Evolutionary conservation across 1,140 invertebrate species (phyloP).

Genomic region (Bombus polaris): DNA sequence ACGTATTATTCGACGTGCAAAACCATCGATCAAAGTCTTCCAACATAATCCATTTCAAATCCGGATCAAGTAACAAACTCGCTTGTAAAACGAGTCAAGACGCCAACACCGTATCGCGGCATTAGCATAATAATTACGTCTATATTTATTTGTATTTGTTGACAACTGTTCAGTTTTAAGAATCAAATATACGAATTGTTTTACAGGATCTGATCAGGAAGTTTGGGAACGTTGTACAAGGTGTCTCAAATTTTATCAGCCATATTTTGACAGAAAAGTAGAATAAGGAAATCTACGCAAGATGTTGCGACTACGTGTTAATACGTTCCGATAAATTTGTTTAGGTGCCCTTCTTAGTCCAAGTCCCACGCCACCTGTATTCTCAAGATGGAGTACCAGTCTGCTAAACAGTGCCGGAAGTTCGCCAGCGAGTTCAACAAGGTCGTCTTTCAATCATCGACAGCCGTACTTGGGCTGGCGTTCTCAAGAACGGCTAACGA

Average conservation of each 20-base stretch:
- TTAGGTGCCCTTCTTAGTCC: conserved; percentile 80
- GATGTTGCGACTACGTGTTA: not conserved
- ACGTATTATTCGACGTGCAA: conserved; percentile 20
- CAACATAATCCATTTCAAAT: conserved; percentile 22
- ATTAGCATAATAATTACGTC: not conserved
- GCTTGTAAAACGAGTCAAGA: conserved; percentile 29
- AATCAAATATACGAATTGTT: not conserved
- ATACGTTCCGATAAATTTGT: not conserved
- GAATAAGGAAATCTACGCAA: not conserved
- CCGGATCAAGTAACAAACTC: conserved; percentile 14
- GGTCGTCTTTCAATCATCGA: conserved; percentile 85
- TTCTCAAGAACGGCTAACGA: conserved; percentile 91
- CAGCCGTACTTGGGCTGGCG: conserved; percentile 95
- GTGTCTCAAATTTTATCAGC: too few relatives aligned
- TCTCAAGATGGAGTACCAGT: conserved; percentile 93
- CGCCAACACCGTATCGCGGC: not conserved
- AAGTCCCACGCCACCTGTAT: conserved; percentile 83
- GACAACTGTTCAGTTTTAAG: not conserved
- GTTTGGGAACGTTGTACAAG: not conserved
- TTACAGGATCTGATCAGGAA: not conserved
- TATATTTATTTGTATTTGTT: not conserved
- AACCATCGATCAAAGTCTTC: conserved; percentile 24
- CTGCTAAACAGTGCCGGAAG: conserved; percentile 90
- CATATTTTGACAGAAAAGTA: not conserved
- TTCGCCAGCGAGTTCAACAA: conserved; percentile 86